Evolutionary conservation across 2,113 vertebrate species (phyloP), one percentile per base, ranked within the genome.

Genomic region (Gallinago jamesoni): DNA sequence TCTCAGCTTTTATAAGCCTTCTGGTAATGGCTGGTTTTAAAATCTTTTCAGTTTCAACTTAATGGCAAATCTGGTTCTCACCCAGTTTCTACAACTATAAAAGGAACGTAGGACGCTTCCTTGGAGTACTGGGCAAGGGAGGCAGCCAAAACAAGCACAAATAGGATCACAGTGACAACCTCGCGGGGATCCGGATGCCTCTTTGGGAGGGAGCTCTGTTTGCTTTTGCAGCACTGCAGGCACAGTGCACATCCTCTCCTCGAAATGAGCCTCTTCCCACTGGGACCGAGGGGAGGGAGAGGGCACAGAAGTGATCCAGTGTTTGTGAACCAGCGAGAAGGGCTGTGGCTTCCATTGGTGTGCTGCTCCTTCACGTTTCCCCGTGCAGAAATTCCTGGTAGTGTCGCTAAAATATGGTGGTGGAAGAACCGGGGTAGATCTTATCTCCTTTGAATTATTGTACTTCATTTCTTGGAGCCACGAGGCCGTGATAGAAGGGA

Each of bases 1-100:
- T 84, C 92, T 84, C 85, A 93, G 90, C 82, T 53, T 90, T 91
- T 92, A 79, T 95, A 93, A 96, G 89, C 88, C 86, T 94, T 84
- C 87, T 73, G 50, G 47, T 91, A 89, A 83, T 75, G 82, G 56
- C 75, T 95, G 83, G 33, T n/a, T 94, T 92, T 77, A 87, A 94
- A 87, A 84, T 64, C 76, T 84, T 76, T 89, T 84, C 55, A 22
- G 37, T 90, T 87, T 90, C 86, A 82, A 43, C 84, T 87, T 87
- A 76, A 55, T 11, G 31, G 90, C 57, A 91, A 59, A 94, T 95
- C 89, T 95, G 33, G 82, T 92, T 84, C 66, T 89, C 53, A 57
- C 64, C 33, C 66, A 37, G 27, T 60, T 81, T 75, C 72, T 62
- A 10, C 37, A 82, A 18, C 41, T 84, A 10, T 82, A 78, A 73